Conservation (phyloP, 2,888 invertebrate genomes). For the Schrankia costaestrigalis region DNA sequence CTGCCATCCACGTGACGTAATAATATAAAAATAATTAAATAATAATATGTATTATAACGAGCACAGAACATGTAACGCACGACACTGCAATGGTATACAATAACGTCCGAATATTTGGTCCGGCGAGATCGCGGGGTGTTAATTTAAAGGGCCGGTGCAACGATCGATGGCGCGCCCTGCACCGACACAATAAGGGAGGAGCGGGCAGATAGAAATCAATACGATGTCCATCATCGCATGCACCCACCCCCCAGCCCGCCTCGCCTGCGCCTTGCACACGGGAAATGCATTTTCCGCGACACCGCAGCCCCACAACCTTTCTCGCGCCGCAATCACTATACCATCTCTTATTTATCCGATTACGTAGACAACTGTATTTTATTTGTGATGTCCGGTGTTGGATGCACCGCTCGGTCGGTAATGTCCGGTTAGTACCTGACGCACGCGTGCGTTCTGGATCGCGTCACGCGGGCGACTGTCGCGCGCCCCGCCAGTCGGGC, state of each 20-base stretch:
- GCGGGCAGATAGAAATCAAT: slow-evolving; percentile 81
- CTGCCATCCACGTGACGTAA: slow-evolving; percentile 59
- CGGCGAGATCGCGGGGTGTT: slow-evolving; percentile 56
- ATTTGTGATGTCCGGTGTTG: slow-evolving; percentile 61
- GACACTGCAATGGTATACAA: slow-evolving; percentile 39
- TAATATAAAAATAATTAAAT: slow-evolving; percentile 37
- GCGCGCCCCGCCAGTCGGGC: slow-evolving; percentile 68
- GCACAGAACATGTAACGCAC: slow-evolving; percentile 40
- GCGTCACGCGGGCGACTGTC: slow-evolving; percentile 78
- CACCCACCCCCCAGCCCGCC: slow-evolving; percentile 83
- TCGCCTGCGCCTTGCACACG: slow-evolving; percentile 75
- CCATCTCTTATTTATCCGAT: slow-evolving; percentile 31
- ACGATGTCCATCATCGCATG: slow-evolving; percentile 82
- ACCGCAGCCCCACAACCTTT: slow-evolving; percentile 55
- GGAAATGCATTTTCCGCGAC: slow-evolving; percentile 73
- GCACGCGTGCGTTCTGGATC: slow-evolving; percentile 64
- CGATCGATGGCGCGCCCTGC: slow-evolving; percentile 77
- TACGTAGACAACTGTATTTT: slow-evolving; percentile 43
- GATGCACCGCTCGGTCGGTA: slow-evolving; percentile 71
- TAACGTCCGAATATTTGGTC: slow-evolving; percentile 41
- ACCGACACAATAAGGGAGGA: slow-evolving; percentile 77
- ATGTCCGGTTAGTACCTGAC: slow-evolving; percentile 53
- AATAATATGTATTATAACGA: slow-evolving; percentile 50
- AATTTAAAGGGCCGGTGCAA: slow-evolving; percentile 66
- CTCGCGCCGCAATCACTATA: slow-evolving; percentile 34